Base-by-base conservation (phyloP, 2,888 invertebrate species). In the Mongoloraphidia duomilia region DNA sequence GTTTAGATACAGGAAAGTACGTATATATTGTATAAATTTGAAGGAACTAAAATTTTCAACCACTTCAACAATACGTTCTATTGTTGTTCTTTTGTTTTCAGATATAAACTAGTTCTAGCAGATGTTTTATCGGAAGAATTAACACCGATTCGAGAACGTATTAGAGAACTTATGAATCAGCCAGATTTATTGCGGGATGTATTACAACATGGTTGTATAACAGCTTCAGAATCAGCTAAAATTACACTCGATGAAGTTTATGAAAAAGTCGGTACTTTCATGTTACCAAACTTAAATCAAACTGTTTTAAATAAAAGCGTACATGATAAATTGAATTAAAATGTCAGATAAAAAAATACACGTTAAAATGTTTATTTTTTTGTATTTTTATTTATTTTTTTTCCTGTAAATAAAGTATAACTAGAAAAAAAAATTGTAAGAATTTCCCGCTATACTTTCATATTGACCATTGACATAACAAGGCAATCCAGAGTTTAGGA, bases 1-100 rank as follows among this genome's bases (percentile, higher is more conserved):
- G 69, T 9, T 62, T 88, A 40, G 80, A 84, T 63, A 94, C 92
- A 43, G 85, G 80, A 59, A 74, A 80, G 75, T 82, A 73, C 66
- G 69, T 64, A 61, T 17, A 38, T 11, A 10, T 46, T 46, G 11
- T 9, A 12, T 35, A 36, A 13, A 6, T 41, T 49, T n/a, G 38
- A 46, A n/a, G n/a, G n/a, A n/a, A n/a, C n/a, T n/a, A n/a, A n/a
- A n/a, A n/a, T n/a, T n/a, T n/a, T n/a, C n/a, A n/a, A n/a, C n/a
- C n/a, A n/a, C 33, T 46, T 48, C 44, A 37, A 8, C 26, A 45
- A 38, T 41, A 39, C 9, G 34, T 12, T 41, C 12, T 45, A 3
- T 34, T 39, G 49, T 40, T 12, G 6, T 39, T 34, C 44, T 47
- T 42, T 44, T 39, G 55, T 47, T 66, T 67, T 53, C 55, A 77